These are phyloP conservation scores for Hirtodrosophila alboralis DNA, from an alignment of 2,888 invertebrate species.

Conservation along the genomic window DNA sequence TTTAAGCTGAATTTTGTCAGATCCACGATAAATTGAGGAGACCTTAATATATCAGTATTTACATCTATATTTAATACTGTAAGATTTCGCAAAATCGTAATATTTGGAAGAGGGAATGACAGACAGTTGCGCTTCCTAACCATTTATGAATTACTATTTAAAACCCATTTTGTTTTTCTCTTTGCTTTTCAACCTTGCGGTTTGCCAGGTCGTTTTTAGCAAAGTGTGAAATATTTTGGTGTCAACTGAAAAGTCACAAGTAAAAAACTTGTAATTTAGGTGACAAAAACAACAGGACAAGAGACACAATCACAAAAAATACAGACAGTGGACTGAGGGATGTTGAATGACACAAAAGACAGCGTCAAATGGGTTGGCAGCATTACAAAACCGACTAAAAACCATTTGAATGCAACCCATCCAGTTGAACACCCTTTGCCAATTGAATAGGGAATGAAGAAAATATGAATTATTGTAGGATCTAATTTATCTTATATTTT, in stretches of 20 bases:
- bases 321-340: conserved; percentile 6
- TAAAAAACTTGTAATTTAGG: conserved; percentile 77
- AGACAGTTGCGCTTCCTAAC: conserved; percentile 25
- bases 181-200: conserved; percentile 24
- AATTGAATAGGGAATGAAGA: conserved; percentile 2
- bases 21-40: too few species aligned
- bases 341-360: conserved; percentile 60
- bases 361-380: conserved; percentile 59
- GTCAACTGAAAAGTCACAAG: conserved; percentile 61
- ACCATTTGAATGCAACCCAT: conserved; percentile 57
- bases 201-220: conserved; percentile 31
- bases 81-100: too few species aligned
- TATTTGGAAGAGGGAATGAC: too few species aligned
- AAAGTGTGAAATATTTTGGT: conserved; percentile 59
- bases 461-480: neutral
- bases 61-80: too few species aligned
- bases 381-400: conserved; percentile 42
- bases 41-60: too few species aligned
- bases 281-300: conserved; percentile 69
- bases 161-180: conserved; percentile 23
- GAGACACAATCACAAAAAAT: conserved; percentile 28
- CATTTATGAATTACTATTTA: conserved; percentile 37
- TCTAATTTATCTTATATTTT: too few species aligned
- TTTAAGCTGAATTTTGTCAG: too few species aligned
- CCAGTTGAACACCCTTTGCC: conserved; percentile 5